A percentile compares a stretch with the other conserved stretches of the same genome.
Evolutionary conservation across 2,113 vertebrate genomes (phyloP).

Genomic region (Megalops atlanticus): DNA sequence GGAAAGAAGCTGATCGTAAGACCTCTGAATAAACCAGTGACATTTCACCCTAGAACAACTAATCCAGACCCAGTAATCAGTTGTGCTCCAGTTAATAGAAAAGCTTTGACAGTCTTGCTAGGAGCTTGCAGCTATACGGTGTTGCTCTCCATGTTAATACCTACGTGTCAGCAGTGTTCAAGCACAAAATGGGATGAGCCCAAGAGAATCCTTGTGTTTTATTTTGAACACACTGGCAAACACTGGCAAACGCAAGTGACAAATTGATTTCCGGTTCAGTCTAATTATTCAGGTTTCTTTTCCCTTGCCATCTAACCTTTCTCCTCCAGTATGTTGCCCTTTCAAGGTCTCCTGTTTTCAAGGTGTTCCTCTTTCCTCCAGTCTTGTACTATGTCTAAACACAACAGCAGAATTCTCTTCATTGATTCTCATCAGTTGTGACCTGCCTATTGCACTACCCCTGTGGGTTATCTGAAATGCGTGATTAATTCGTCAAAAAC

Average conservation of each 20-base stretch:
- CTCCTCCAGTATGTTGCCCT: neutral
- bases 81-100: neutral
- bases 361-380: neutral
- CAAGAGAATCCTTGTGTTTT: neutral
- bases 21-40: neutral
- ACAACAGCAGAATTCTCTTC: neutral
- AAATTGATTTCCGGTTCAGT: too few relatives aligned
- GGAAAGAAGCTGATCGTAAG: neutral
- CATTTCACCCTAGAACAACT: neutral
- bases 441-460: neutral
- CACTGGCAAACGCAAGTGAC: neutral
- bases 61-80: neutral
- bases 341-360: too few relatives aligned
- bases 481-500: neutral
- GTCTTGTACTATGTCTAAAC: neutral
- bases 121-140: neutral
- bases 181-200: neutral
- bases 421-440: neutral
- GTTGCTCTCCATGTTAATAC: neutral
- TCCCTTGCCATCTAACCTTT: too few relatives aligned
- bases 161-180: neutral
- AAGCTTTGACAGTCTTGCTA: neutral
- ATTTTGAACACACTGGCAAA: neutral
- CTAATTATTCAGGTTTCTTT: too few relatives aligned
- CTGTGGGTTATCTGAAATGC: neutral